These are phyloP conservation scores for Stegodyphus dumicola DNA, from an alignment of 1,140 invertebrate species.

Conservation along the genomic window DNA sequence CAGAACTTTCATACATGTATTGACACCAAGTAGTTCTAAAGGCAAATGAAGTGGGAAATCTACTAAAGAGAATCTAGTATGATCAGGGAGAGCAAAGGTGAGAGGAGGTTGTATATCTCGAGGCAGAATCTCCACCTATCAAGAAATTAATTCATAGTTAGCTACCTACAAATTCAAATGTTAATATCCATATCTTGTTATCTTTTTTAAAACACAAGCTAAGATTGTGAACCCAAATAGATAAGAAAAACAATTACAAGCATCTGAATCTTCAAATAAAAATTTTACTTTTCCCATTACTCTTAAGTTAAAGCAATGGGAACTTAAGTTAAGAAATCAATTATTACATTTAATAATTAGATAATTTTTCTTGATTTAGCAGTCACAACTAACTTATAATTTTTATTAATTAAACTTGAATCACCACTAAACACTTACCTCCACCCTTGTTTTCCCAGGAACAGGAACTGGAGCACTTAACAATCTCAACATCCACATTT, in stretches of 20 bases:
- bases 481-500: conserved; percentile 96
- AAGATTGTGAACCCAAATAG: too few relatives aligned
- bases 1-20: conserved; percentile 95
- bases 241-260: too few relatives aligned
- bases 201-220: too few relatives aligned
- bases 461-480: conserved; percentile 97
- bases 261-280: too few relatives aligned
- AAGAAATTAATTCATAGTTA: background rate
- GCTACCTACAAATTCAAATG: too few relatives aligned
- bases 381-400: background rate
- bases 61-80: conserved; percentile 90
- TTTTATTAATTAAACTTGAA: background rate
- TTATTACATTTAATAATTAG: too few relatives aligned
- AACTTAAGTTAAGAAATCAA: too few relatives aligned
- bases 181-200: too few relatives aligned
- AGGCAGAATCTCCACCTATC: conserved; percentile 86
- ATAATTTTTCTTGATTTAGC: too few relatives aligned
- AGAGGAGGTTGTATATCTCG: conserved; percentile 87
- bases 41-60: conserved; percentile 99
- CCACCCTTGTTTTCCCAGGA: conserved; percentile 93
- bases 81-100: conserved; percentile 91
- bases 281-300: too few relatives aligned
- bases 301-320: too few relatives aligned
- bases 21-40: conserved; percentile 95
- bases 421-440: conserved; percentile 72